These are phyloP conservation scores for Dioctria rufipes DNA, from an alignment of 2,888 invertebrate genomes.

Conservation along the genomic window DNA sequence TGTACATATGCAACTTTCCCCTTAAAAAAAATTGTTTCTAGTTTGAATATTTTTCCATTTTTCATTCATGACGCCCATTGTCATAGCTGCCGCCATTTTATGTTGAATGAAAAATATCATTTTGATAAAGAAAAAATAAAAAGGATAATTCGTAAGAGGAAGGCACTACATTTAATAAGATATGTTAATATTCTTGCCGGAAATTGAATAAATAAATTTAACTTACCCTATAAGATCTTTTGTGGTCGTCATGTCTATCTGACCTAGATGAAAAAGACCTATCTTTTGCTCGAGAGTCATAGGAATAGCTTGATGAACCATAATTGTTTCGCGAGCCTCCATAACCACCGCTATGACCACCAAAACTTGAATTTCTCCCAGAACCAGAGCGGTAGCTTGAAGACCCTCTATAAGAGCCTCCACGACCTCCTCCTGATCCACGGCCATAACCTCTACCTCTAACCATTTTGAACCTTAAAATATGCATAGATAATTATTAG, in stretches of 20 bases:
- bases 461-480: constrained; percentile 62
- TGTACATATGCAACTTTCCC: too few relatives aligned
- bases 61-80: too few relatives aligned
- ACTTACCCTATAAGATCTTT: constrained; percentile 68
- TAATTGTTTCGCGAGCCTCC: constrained; percentile 66
- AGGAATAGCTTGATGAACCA: constrained; percentile 59
- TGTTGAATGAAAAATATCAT: too few relatives aligned
- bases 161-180: too few relatives aligned
- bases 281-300: constrained; percentile 63
- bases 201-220: too few relatives aligned
- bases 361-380: constrained; percentile 62
- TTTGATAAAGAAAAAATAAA: too few relatives aligned
- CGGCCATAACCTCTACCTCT: constrained; percentile 65
- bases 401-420: constrained; percentile 66
- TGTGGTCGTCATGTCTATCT: constrained; percentile 65
- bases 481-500: too few relatives aligned
- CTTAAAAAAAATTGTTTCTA: too few relatives aligned
- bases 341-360: constrained; percentile 26
- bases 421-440: constrained; percentile 60
- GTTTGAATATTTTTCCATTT: too few relatives aligned
- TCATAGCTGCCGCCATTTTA: too few relatives aligned
- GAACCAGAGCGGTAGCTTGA: constrained; percentile 62
- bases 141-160: too few relatives aligned
- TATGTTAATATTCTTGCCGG: too few relatives aligned
- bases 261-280: constrained; percentile 65